Evolutionary conservation across 2,113 vertebrate species (phyloP).

Genomic region (Pongo abelii): DNA sequence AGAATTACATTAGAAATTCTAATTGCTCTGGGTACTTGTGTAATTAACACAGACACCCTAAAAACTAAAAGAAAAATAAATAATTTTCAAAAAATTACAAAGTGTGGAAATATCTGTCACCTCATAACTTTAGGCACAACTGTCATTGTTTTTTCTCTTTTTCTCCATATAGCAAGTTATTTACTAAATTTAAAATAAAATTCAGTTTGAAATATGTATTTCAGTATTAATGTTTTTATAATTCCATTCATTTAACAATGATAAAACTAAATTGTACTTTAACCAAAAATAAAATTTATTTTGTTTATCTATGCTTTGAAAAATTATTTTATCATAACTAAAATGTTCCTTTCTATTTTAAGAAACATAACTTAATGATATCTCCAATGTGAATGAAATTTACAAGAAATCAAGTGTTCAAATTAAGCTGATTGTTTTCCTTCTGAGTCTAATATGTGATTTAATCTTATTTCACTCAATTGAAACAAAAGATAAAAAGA

Average conservation of each 20-base stretch:
- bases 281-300: neutral
- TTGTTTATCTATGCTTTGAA: neutral
- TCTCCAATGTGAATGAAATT: constrained; percentile 27
- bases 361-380: constrained; percentile 1
- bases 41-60: neutral
- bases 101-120: neutral
- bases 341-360: neutral
- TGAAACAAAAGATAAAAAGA: constrained; percentile 73
- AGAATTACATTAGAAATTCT: neutral
- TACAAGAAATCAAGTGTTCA: constrained; percentile 34
- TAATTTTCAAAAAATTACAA: neutral
- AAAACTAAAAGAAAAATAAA: neutral
- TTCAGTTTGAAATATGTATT: neutral
- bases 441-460: constrained; percentile 53
- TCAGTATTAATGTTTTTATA: neutral
- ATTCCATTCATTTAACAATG: neutral
- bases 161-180: neutral
- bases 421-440: constrained; percentile 58
- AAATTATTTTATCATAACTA: neutral
- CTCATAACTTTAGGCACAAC: neutral
- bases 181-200: neutral
- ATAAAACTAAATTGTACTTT: neutral
- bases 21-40: neutral
- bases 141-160: neutral
- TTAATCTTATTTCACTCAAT: constrained; percentile 63